Base-by-base conservation (phyloP, 2,113 vertebrate species). In the Perca fluviatilis region DNA sequence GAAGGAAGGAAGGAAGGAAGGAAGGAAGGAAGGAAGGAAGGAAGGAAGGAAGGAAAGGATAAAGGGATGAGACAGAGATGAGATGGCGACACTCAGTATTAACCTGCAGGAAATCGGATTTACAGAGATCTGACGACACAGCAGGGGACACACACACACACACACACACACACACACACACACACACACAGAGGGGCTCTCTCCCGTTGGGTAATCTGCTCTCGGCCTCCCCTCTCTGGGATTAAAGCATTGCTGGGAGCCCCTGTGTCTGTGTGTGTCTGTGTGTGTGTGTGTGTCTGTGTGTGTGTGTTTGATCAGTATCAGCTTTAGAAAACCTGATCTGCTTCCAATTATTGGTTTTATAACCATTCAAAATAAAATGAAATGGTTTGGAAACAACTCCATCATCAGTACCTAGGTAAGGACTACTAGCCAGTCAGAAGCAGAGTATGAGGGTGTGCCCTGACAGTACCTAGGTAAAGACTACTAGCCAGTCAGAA, bases 71-170 rank as follows among this genome's bases (percentile, higher is more conserved):
- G 83, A 83, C 81, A 14, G 77, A 57, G 84, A 86, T 86, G 83
- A 91, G 88, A 88, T 61, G 63, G 68, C 77, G 80, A 74, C 83
- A 14, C 69, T 79, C 58, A 1, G 69, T 80, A 70, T 88, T 46
- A 91, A 85, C 72, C 84, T 76, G 65, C 73, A 85, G 88, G 73
- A 57, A 82, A 90, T 88, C 85, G 54, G 87, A 89, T 89, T 89
- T 72, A 62, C 83, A 40, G 63, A 86, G 85, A 87, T 75, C 68
- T 74, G 75, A 86, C 46, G 27, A 66, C 85, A 62, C 85, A 79
- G 83, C 53, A 50, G 79, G 79, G 72, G 36, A 63, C 79, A 51
- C 82, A 58, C 70, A 21, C 62, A 23, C 25, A 19, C 57, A 23
- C 58, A 47, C 33, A 40, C n/a, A 74, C 25, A n/a, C 23, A 62